Percentiles rank a stretch among this genome's conserved stretches.
Evolutionary conservation across 2,113 vertebrate species (phyloP).

Genomic region (Columba livia): DNA sequence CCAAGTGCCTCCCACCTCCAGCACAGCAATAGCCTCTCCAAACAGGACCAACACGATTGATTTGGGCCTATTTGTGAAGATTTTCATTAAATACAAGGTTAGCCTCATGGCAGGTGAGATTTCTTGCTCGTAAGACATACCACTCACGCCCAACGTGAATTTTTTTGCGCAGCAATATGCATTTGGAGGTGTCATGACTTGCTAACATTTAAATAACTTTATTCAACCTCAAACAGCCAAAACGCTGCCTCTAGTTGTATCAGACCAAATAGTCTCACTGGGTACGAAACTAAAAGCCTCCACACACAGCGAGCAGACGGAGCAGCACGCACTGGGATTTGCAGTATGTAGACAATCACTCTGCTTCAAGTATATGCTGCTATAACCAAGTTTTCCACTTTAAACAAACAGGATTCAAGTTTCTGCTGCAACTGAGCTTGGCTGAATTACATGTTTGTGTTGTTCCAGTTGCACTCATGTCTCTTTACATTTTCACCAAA

Average conservation of each 20-base stretch:
- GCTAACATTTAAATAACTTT: constrained; percentile 12
- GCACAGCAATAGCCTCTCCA: neutral
- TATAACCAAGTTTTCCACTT: neutral
- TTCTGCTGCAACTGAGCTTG: neutral
- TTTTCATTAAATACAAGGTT: neutral
- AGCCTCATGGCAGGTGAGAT: neutral
- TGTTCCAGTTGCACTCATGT: neutral
- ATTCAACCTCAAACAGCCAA: constrained; percentile 8
- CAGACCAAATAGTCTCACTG: neutral
- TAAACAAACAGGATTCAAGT: neutral
- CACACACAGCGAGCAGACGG: neutral
- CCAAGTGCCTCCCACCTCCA: neutral
- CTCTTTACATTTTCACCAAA: neutral
- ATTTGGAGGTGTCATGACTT: neutral
- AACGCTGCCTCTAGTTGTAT: neutral
- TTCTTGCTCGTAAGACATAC: neutral
- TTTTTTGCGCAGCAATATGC: neutral
- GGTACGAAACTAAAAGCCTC: neutral
- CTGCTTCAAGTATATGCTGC: neutral
- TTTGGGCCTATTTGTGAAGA: neutral
- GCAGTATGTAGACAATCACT: neutral
- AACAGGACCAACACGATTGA: neutral
- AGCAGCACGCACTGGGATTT: neutral
- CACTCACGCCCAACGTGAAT: neutral
- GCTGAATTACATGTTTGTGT: neutral